Base-by-base conservation (phyloP, 2,113 vertebrate species). In the Eira barbara region DNA sequence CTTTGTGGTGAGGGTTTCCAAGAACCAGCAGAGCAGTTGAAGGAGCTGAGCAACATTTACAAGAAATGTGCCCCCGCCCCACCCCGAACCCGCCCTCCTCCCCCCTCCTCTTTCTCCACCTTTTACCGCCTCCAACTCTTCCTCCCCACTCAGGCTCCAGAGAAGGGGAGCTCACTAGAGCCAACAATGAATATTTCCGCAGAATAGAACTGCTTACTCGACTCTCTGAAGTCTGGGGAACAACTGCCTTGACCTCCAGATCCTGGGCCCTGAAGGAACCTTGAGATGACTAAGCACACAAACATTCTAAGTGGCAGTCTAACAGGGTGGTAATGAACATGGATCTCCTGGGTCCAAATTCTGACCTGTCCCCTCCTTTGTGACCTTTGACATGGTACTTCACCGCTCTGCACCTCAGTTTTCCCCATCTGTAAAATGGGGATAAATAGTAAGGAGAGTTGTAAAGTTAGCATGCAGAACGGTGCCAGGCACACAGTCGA, bases 11-110 rank as follows among this genome's bases (percentile, higher is more conserved):
- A 94, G 97, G 71, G 95, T 98, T 99, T 99, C 98, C 98, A 98
- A 98, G 99, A 99, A 99, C 96, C 74, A 1, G 52, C n/a, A 2
- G 94, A 97, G 98, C 98, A 98, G 98, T 98, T 95, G 65, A 94
- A 96, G 98, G 95, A 97, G 98, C 97, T 92, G 73, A 97, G 7
- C 39, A 96, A 97, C 0, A 25, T 97, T 98, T 98, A 98, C 91
- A 92, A 98, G 98, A 99, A 99, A 97, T 45, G 85, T 0, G 63
- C 27, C 91, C 45, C 9, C 1, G 74, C 96, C 69, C 84, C 88
- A 2, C 92, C 95, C 97, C 71, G 7, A 1, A 29, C 31, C 59
- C 88, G 36, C 47, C 25, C 45, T 29, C 14, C 76, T 49, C 10
- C 73, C 89, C 57, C 67, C 1, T 9, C 91, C 36, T 23, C 65